Evolutionary conservation across 2,113 vertebrate genomes (phyloP).

Genomic region (Marcusenius ussheri): DNA sequence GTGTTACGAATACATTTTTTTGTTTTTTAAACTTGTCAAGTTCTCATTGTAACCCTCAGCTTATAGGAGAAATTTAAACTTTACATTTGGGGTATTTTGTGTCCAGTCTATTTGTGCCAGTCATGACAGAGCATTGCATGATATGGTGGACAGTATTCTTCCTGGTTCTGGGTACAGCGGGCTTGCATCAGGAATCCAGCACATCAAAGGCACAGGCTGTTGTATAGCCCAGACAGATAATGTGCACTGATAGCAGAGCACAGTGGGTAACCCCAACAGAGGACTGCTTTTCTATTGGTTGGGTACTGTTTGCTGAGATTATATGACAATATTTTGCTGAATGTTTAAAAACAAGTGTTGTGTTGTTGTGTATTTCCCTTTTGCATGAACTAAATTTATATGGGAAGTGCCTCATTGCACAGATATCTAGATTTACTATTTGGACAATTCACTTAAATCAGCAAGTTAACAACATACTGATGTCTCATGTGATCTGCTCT

Average conservation of each 20-base stretch:
- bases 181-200: not conserved
- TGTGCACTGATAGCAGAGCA: not conserved
- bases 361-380: not conserved
- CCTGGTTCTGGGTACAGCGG: not conserved
- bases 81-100: not conserved
- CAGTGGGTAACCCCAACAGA: not conserved
- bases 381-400: not conserved
- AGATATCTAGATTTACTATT: not conserved
- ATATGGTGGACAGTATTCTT: not conserved
- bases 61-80: not conserved
- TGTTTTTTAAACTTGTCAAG: not conserved
- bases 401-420: not conserved
- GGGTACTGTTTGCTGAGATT: not conserved
- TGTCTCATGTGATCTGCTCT: not conserved
- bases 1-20: not conserved
- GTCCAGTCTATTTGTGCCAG: constrained; percentile 1
- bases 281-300: not conserved
- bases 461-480: not conserved
- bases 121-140: not conserved
- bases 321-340: not conserved
- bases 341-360: not conserved
- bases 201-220: not conserved
- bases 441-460: not conserved
- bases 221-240: not conserved
- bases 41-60: not conserved